Evolutionary conservation across 2,113 vertebrate genomes (phyloP).

Genomic region (Sardina pilchardus): DNA sequence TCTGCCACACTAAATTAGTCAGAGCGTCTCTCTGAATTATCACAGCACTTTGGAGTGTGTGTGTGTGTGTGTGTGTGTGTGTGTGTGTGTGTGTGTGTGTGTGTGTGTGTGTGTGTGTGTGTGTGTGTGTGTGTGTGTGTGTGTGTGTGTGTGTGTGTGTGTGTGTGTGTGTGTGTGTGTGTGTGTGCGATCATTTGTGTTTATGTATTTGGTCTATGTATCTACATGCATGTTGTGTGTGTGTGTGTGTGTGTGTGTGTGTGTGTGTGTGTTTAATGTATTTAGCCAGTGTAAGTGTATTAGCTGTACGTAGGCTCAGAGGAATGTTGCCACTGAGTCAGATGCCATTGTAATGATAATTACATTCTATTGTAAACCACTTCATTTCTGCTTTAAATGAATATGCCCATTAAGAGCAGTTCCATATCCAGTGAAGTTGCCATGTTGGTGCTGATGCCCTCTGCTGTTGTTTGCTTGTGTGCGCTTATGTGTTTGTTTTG

Average conservation of each 20-base stretch:
- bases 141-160: neutral
- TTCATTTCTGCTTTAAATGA: neutral
- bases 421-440: neutral
- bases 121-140: neutral
- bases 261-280: neutral
- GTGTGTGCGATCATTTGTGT: too few species aligned
- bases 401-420: neutral
- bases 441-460: neutral
- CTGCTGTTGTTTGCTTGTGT: neutral
- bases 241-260: neutral
- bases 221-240: too few species aligned
- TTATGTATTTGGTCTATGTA: too few species aligned
- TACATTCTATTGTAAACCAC: neutral
- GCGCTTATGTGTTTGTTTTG: neutral
- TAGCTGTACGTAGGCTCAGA: neutral
- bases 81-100: neutral
- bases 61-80: neutral
- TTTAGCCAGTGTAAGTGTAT: neutral
- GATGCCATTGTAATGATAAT: neutral
- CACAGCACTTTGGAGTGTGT: constrained; percentile 9
- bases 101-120: neutral
- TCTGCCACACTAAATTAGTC: neutral
- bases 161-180: neutral
- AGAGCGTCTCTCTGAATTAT: constrained; percentile 6
- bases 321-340: neutral